Evolutionary conservation across 2,113 vertebrate species (phyloP).

Genomic region (Chroicocephalus ridibundus): DNA sequence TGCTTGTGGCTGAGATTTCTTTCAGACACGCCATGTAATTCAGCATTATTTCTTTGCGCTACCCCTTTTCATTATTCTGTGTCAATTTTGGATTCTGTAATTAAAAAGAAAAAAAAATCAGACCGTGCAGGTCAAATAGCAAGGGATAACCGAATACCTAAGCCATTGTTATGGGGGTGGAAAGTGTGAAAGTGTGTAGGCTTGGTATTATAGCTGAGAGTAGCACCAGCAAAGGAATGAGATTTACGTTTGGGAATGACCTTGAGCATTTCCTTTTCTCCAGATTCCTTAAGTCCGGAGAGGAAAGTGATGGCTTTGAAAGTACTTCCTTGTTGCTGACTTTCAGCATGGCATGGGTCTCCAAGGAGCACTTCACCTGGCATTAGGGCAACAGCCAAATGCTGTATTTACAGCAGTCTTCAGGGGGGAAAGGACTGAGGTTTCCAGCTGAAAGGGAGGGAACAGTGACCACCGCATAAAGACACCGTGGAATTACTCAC

Average conservation of each 20-base stretch:
- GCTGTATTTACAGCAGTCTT: background rate
- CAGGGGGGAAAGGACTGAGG: background rate
- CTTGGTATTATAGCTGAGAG: background rate
- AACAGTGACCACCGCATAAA: background rate
- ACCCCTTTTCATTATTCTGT: background rate
- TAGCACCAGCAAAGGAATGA: background rate
- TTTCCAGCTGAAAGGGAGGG: background rate
- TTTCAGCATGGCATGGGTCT: background rate
- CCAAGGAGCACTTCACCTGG: slow-evolving; percentile 1
- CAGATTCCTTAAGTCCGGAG: background rate
- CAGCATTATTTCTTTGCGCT: background rate
- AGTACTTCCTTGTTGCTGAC: background rate
- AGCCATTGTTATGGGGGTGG: background rate
- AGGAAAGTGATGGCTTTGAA: background rate
- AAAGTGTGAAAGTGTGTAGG: background rate
- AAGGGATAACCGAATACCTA: background rate
- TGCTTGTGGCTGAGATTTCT: background rate
- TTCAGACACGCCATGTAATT: background rate
- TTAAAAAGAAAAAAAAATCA: background rate
- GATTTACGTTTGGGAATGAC: background rate
- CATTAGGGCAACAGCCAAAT: background rate
- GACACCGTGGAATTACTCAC: background rate
- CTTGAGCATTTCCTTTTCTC: background rate
- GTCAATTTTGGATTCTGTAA: background rate
- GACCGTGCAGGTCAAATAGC: background rate